These are phyloP conservation scores for Dynastes tityus DNA, from an alignment of 2,888 invertebrate genomes.

Conservation along the genomic window DNA sequence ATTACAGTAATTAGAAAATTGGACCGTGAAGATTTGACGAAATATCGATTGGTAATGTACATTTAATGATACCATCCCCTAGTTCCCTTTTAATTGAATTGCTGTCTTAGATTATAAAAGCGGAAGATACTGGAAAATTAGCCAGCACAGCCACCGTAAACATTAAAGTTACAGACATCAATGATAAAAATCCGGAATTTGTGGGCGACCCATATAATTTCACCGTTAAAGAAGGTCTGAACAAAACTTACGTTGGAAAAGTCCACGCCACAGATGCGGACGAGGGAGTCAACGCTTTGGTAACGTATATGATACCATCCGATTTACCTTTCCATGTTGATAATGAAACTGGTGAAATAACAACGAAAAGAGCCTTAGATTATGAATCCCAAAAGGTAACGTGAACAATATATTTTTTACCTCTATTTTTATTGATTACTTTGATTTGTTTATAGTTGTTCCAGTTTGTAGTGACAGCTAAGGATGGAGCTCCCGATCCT, in stretches of 20 bases:
- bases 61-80: background rate
- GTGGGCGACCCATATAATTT: conserved; percentile 87
- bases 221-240: conserved; percentile 83
- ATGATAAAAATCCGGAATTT: conserved; percentile 93
- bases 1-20: conserved; percentile 89
- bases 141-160: conserved; percentile 89
- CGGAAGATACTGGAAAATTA: conserved; percentile 88
- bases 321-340: conserved; percentile 88
- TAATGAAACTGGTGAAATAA: conserved; percentile 84
- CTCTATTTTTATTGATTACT: background rate
- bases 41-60: conserved; percentile 85
- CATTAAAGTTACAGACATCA: conserved; percentile 91
- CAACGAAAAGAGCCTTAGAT: conserved; percentile 83
- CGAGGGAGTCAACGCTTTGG: conserved; percentile 87
- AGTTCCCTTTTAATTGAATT: background rate
- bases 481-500: conserved; percentile 89
- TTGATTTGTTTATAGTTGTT: conserved; percentile 74
- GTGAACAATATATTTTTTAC: background rate
- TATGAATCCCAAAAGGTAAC: conserved; percentile 85
- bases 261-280: conserved; percentile 91
- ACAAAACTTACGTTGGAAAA: conserved; percentile 79
- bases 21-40: conserved; percentile 90
- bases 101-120: conserved; percentile 79
- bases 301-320: conserved; percentile 85
- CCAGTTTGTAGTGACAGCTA: conserved; percentile 90